Evolutionary conservation across 2,797 vertebrate genomes (phyloP).

Genomic region (Danio aesculapii): DNA sequence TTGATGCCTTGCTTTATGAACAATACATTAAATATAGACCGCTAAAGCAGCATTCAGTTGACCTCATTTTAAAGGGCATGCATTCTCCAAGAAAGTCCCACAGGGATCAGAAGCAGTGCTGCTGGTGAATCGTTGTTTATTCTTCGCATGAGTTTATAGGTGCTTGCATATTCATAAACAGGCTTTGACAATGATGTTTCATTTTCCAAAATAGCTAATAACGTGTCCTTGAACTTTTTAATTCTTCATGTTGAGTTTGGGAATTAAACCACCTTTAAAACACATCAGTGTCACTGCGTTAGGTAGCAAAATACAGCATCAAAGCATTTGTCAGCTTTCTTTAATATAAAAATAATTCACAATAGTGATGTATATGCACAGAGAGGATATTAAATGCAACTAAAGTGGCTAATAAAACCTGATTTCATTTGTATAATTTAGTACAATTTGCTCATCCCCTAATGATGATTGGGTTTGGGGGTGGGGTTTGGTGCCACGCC

Average conservation of each 20-base stretch:
- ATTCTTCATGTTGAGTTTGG: neutral
- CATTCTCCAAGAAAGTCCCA: neutral
- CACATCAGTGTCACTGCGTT: neutral
- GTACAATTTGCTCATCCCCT: no score
- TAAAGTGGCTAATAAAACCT: no score
- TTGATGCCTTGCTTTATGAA: conserved; percentile 7
- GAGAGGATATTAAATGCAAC: no score
- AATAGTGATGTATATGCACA: no score
- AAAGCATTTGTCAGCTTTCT: neutral
- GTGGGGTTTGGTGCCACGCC: no score
- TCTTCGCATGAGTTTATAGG: conserved; percentile 10
- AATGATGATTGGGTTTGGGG: no score
- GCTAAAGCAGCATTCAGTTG: conserved; percentile 16
- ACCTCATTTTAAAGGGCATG: conserved; percentile 41
- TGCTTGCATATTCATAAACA: conserved; percentile 29
- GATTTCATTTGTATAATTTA: no score
- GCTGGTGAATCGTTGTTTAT: conserved; percentile 16
- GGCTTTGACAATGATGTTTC: conserved; percentile 20
- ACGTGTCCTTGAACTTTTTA: conserved; percentile 18
- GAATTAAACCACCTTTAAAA: neutral
- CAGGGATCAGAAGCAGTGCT: neutral
- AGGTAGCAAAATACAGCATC: neutral
- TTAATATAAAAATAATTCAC: neutral
- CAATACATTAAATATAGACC: conserved; percentile 8
- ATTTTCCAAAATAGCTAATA: neutral